A percentile compares a stretch with the other conserved stretches of the same genome.
These are phyloP conservation scores for Orthosia cruda DNA, from an alignment of 2,888 invertebrate species.

Conservation along the genomic window DNA sequence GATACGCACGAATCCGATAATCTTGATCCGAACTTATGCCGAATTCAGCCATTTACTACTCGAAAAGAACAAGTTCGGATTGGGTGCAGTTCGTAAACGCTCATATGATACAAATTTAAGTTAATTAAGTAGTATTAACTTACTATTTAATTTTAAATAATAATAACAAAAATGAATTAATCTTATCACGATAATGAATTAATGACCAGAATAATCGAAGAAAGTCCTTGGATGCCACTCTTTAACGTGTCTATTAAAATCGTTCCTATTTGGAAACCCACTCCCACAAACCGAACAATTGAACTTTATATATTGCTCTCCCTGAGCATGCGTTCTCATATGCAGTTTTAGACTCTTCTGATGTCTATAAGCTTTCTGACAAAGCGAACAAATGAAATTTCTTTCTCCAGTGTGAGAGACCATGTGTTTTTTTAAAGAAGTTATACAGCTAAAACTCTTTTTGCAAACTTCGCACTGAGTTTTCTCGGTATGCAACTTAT, in stretches of 20 bases:
- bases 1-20: too few species aligned
- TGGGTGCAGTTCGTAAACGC: too few species aligned
- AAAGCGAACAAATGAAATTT: conserved; percentile 83
- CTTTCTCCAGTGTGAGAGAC: conserved; percentile 81
- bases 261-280: conserved; percentile 74
- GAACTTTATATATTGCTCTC: conserved; percentile 71
- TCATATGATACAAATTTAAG: too few species aligned
- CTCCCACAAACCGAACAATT: conserved; percentile 79
- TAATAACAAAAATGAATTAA: too few species aligned
- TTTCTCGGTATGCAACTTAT: conserved; percentile 82
- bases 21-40: too few species aligned
- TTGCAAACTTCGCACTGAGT: conserved; percentile 89
- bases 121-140: too few species aligned
- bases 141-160: too few species aligned
- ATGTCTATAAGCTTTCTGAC: conserved; percentile 89
- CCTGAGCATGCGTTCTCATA: conserved; percentile 77
- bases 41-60: too few species aligned
- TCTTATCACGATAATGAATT: not conserved
- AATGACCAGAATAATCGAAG: conserved; percentile 70
- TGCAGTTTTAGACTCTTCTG: conserved; percentile 87
- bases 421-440: conserved; percentile 82
- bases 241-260: conserved; percentile 79
- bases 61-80: too few species aligned
- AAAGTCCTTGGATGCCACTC: conserved; percentile 81
- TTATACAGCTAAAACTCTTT: conserved; percentile 86